Conservation (phyloP, 2,888 invertebrate genomes). For the Orthosia gracilis region DNA sequence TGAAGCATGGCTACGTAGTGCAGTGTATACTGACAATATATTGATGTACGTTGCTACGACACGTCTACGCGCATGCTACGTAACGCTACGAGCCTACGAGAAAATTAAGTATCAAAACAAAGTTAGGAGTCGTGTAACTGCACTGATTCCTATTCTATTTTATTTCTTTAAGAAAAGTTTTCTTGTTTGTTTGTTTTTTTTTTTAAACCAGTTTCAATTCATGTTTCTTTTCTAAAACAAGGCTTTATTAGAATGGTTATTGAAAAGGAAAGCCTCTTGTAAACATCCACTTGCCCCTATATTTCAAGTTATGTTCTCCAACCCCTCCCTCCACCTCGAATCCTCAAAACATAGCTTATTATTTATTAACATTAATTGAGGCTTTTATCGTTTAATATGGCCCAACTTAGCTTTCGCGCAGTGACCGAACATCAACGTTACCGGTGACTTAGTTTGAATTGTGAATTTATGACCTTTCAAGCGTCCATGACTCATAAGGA, state of each 20-base stretch:
- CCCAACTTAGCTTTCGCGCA: not conserved
- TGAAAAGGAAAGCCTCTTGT: not conserved
- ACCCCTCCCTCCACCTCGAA: too few relatives aligned
- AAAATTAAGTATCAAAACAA: constrained; percentile 30
- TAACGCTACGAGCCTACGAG: constrained; percentile 62
- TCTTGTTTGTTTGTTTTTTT: not conserved
- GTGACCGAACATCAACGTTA: not conserved
- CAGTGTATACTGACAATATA: constrained; percentile 14
- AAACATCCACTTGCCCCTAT: too few relatives aligned
- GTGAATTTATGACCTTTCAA: not conserved
- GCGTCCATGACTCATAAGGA: not conserved
- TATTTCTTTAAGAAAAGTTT: not conserved
- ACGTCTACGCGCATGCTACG: constrained; percentile 72
- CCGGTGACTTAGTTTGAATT: not conserved
- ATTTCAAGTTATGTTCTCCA: not conserved
- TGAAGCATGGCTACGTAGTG: constrained; percentile 33
- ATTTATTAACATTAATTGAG: too few relatives aligned
- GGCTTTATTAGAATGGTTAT: not conserved
- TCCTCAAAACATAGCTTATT: too few relatives aligned
- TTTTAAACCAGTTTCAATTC: not conserved
- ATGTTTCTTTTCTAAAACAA: not conserved
- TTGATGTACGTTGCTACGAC: constrained; percentile 66
- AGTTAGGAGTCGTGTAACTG: constrained; percentile 2
- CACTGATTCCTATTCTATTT: not conserved
- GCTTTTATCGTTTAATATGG: too few relatives aligned